Conservation (phyloP, 2,113 vertebrate genomes). For the Oxygymnocypris stewartii region DNA sequence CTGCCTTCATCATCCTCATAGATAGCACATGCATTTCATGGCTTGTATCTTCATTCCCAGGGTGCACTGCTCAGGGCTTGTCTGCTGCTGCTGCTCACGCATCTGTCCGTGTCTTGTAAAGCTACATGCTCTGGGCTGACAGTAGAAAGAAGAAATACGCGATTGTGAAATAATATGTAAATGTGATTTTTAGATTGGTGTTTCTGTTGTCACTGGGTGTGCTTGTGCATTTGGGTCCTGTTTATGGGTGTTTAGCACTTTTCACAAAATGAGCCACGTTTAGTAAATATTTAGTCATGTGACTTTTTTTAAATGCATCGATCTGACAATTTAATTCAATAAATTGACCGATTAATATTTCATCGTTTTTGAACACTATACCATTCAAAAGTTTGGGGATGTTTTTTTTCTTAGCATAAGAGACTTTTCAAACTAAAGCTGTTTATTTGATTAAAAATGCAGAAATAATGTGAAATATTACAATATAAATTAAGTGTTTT, state of each 20-base stretch:
- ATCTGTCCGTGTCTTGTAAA: background rate
- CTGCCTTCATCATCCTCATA: constrained; percentile 52
- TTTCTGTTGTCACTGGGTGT: background rate
- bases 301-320: too few relatives aligned
- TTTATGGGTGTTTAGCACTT: background rate
- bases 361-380: too few relatives aligned
- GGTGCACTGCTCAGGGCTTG: background rate
- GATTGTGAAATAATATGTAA: background rate
- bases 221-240: background rate
- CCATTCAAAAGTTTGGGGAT: too few relatives aligned
- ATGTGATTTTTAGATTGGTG: background rate
- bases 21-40: constrained; percentile 12
- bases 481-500: too few relatives aligned
- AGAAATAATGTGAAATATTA: background rate
- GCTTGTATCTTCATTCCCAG: background rate
- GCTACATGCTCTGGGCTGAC: background rate
- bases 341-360: too few relatives aligned
- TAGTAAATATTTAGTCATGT: background rate
- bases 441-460: background rate
- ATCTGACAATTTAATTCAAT: background rate
- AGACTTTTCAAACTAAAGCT: background rate
- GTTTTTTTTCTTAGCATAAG: background rate
- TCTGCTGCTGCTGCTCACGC: background rate
- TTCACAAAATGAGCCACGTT: background rate
- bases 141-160: background rate